phyloP scores from a whole-genome alignment of 30 jellyfish, hydroid and myxozoan genomes.

The Aurelia coerulea region DNA sequence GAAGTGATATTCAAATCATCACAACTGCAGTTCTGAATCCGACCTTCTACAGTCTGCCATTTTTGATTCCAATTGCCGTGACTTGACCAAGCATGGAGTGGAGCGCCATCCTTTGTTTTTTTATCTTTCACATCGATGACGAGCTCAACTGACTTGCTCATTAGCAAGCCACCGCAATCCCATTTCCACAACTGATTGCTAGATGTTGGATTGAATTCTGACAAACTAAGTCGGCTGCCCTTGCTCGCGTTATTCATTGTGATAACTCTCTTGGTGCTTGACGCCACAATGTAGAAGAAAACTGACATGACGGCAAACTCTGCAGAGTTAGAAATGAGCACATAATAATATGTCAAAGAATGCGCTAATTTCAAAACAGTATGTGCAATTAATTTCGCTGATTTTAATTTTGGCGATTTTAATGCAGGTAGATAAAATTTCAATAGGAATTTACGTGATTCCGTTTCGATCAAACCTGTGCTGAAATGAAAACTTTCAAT shows the following conservation, averaged over 20 bases:
- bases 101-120: constrained; percentile 10
- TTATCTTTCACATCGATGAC: constrained; percentile 12
- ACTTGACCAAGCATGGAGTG: background rate
- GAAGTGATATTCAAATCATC: background rate
- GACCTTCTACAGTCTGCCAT: constrained; percentile 24
- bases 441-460: too few relatives aligned
- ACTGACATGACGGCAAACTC: background rate
- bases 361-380: too few relatives aligned
- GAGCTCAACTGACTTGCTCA: background rate
- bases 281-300: background rate
- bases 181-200: constrained; percentile 48
- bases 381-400: too few relatives aligned
- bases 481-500: too few relatives aligned
- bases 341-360: too few relatives aligned
- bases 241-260: background rate
- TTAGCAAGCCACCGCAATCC: constrained; percentile 14
- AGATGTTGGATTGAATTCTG: constrained; percentile 4
- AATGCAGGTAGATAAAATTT: too few relatives aligned
- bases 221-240: background rate
- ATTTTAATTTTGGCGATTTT: too few relatives aligned
- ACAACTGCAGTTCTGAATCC: constrained; percentile 18
- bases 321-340: too few relatives aligned
- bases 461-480: too few relatives aligned
- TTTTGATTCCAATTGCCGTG: background rate
- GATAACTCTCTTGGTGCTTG: constrained; percentile 15